These are phyloP conservation scores for Penelope pileata DNA, from an alignment of 2,113 vertebrate species.

Conservation along the genomic window DNA sequence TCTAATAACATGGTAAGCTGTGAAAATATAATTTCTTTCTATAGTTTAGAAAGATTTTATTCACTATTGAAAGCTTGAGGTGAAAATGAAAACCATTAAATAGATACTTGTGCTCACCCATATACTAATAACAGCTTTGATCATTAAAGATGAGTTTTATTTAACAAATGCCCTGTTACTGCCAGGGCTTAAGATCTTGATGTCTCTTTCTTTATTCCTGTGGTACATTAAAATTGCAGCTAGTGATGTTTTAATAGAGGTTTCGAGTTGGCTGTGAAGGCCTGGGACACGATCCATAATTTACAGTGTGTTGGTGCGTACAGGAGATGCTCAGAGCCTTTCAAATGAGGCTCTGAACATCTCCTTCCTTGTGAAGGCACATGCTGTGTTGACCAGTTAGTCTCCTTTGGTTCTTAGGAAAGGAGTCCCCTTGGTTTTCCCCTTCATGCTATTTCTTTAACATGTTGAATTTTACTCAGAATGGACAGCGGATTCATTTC, in stretches of 20 bases:
- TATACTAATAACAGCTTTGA: conserved; percentile 48
- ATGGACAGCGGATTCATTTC: neutral
- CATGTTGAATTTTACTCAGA: neutral
- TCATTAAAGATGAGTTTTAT: conserved; percentile 38
- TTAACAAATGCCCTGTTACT: conserved; percentile 48
- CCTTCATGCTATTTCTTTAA: neutral
- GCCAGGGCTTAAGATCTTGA: conserved; percentile 5
- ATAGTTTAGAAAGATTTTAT: conserved; percentile 20
- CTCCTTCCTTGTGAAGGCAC: neutral
- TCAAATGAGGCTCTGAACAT: neutral
- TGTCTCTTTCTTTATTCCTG: conserved; percentile 24
- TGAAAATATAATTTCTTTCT: conserved; percentile 1
- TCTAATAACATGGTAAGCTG: neutral
- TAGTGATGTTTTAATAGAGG: conserved; percentile 5
- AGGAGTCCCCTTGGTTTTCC: neutral
- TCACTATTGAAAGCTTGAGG: conserved; percentile 32
- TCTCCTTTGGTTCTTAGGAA: neutral
- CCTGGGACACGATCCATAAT: neutral
- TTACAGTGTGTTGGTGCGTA: neutral
- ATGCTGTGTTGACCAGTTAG: neutral
- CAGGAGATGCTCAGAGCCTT: neutral
- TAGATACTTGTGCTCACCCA: conserved; percentile 17
- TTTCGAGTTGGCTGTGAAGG: neutral
- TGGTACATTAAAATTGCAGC: neutral
- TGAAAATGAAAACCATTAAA: conserved; percentile 39